A percentile compares a stretch with the other conserved stretches of the same genome.
phyloP scores from a whole-genome alignment of 2,113 vertebrate species.

The Casuarius casuarius region DNA sequence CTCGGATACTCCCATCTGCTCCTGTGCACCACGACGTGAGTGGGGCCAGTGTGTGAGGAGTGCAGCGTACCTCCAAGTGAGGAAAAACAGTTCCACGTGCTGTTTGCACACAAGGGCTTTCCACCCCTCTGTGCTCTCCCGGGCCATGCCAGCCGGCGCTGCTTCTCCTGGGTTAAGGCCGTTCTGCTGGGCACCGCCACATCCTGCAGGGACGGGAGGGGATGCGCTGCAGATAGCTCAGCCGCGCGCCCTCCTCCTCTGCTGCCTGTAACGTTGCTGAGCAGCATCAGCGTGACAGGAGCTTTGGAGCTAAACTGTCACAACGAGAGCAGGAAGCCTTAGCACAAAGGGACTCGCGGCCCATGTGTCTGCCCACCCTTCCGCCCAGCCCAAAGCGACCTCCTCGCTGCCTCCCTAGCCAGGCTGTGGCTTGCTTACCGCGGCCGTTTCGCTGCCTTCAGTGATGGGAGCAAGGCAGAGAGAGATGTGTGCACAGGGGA shows the following conservation, averaged over 20 bases:
- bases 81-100: not conserved
- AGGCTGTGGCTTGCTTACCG: not conserved
- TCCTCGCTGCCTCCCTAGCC: not conserved
- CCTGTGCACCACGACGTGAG: not conserved
- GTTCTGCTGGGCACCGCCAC: not conserved
- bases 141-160: not conserved
- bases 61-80: not conserved
- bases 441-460: fast-evolving
- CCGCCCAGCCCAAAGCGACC: not conserved
- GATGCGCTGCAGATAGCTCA: not conserved
- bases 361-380: not conserved
- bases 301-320: not conserved
- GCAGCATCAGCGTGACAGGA: not conserved
- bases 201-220: not conserved
- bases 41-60: not conserved
- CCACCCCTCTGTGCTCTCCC: not conserved
- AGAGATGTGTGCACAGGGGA: not conserved
- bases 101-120: not conserved
- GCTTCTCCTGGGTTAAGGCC: not conserved
- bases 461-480: not conserved
- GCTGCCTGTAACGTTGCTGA: not conserved
- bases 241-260: not conserved
- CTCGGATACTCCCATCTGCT: not conserved
- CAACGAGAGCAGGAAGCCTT: not conserved
- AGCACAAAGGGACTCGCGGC: not conserved